phyloP scores from a whole-genome alignment of 2,113 vertebrate species.

The Piaya cayana region DNA sequence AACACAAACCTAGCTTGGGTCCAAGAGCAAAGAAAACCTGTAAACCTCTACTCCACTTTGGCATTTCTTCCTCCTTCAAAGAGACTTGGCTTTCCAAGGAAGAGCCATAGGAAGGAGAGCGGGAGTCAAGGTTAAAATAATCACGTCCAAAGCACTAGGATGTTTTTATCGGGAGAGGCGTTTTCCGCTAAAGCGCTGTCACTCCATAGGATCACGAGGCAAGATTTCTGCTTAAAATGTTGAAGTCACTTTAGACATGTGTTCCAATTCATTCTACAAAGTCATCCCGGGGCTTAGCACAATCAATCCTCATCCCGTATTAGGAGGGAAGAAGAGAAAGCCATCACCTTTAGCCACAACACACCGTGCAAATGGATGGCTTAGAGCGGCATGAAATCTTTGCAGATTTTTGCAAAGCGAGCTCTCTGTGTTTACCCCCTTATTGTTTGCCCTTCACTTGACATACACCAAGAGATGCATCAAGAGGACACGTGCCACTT shows the following conservation, averaged over 20 bases:
- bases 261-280: conserved; percentile 55
- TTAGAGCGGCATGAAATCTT: conserved; percentile 12
- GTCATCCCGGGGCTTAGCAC: conserved; percentile 40
- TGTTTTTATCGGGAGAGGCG: neutral
- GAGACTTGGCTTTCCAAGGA: conserved; percentile 57
- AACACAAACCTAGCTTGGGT: neutral
- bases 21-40: neutral
- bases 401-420: conserved; percentile 41
- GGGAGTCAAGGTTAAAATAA: conserved; percentile 80
- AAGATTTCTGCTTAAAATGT: conserved; percentile 29
- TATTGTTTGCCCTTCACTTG: conserved; percentile 81
- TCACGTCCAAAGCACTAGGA: conserved; percentile 1
- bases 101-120: conserved; percentile 48
- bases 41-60: conserved; percentile 12
- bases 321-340: neutral
- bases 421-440: conserved; percentile 42
- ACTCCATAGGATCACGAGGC: neutral
- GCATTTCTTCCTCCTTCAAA: conserved; percentile 1
- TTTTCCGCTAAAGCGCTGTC: neutral
- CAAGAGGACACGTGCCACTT: conserved; percentile 36
- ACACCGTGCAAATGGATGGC: neutral
- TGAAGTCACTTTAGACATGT: neutral
- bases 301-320: conserved; percentile 28
- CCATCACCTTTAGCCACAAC: neutral
- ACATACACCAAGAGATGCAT: conserved; percentile 74